Evolutionary conservation across 2,888 invertebrate species (phyloP), one percentile per base, ranked within the genome.

Genomic region (Onchidella celtica): DNA sequence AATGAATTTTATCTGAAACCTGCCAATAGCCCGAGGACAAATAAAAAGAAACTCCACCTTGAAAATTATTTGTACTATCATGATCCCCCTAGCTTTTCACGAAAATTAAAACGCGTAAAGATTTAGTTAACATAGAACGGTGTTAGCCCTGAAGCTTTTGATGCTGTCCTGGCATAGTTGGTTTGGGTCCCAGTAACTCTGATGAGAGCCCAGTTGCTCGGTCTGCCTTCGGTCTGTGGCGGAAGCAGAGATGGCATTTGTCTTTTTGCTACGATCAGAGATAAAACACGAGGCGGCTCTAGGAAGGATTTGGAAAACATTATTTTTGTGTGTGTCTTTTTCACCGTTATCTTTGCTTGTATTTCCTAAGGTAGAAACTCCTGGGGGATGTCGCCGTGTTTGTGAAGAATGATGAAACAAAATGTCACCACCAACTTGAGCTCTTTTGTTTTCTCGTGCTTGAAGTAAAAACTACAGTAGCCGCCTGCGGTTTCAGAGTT

Each of bases 231-330:
- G 17, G 2, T 21, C 11, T 3, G 2, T 29, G 47, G 40, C 55
- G 55, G 21, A 27, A 72, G 3, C 21, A 34, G 11, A 55, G 57
- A 32, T 72, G 72, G 55, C 21, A 47, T 29, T 70, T 70, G 21
- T 32, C 47, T 32, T 32, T 27, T n/a, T 21, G 17, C 2, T 24
- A 57, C 9, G 17, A 47, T 2, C n/a, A n/a, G 55, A 72, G 72
- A 72, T 72, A 72, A 72, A 55, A 55, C 72, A 72, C 72, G 57
- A 72, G 14, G 32, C 1, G 32, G n/a, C 55, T n/a, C n/a, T n/a
- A n/a, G n/a, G n/a, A n/a, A n/a, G n/a, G n/a, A n/a, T n/a, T n/a
- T n/a, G n/a, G 9, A 55, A 72, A 57, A 32, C 34, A 72, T 57
- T n/a, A 34, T 57, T 40, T 17, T 36, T 38, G 34, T 47, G 6